Conservation (phyloP, 2,888 invertebrate genomes). For the Chaetogeoica ovagalla region DNA sequence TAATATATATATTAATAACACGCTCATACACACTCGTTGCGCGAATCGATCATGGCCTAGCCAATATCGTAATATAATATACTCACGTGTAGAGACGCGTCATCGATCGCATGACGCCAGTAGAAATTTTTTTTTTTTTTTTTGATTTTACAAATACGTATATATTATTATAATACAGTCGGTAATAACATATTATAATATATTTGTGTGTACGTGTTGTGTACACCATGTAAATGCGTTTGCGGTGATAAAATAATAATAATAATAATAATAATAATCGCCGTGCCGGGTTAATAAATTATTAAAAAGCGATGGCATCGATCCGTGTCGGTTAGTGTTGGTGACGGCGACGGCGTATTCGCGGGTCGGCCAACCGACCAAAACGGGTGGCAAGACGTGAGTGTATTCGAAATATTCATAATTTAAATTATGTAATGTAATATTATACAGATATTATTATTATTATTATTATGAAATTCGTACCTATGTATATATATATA, state of each 20-base stretch:
- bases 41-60: not conserved
- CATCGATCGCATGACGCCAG: not conserved
- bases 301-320: conserved; percentile 12
- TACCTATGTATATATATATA: no score
- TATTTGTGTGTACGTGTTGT: no score
- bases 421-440: no score
- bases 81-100: not conserved
- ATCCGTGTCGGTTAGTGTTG: conserved; percentile 5
- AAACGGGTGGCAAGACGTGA: no score
- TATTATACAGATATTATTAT: no score
- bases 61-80: not conserved
- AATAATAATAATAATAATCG: not conserved
- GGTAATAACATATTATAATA: no score
- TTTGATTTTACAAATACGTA: not conserved
- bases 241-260: not conserved
- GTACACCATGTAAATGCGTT: no score
- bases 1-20: no score
- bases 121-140: no score
- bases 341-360: not conserved
- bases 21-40: conserved; percentile 8
- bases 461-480: no score
- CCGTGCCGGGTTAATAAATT: conserved; percentile 9
- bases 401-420: no score
- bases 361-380: not conserved
- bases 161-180: not conserved